Conservation (phyloP, 2,888 invertebrate species). For the Helicoverpa assulta region DNA sequence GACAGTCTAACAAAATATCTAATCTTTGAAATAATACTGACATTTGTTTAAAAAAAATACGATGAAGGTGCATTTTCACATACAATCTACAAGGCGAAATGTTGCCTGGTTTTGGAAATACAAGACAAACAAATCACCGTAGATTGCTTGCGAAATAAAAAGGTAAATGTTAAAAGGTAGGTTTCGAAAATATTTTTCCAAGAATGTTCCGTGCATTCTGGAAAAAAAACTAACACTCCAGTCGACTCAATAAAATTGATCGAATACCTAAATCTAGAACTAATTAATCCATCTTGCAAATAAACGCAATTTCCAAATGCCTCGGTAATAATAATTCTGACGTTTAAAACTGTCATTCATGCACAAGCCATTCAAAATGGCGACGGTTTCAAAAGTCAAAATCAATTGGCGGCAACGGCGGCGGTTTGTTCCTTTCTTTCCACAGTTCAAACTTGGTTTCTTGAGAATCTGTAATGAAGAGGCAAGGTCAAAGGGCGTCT, state of each 20-base stretch:
- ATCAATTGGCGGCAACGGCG: slow-evolving; percentile 77
- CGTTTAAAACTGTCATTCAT: slow-evolving; percentile 15
- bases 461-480: slow-evolving; percentile 73
- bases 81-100: background rate
- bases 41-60: background rate
- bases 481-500: background rate
- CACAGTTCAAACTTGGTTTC: slow-evolving; percentile 73
- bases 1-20: background rate
- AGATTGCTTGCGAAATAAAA: slow-evolving; percentile 2
- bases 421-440: slow-evolving; percentile 71
- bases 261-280: background rate
- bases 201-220: background rate
- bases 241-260: background rate
- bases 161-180: background rate
- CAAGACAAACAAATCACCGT: background rate
- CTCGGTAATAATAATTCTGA: slow-evolving; percentile 13
- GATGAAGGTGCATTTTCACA: background rate
- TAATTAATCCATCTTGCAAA: background rate
- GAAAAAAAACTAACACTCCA: background rate
- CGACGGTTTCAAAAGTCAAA: slow-evolving; percentile 63
- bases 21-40: slow-evolving; percentile 6
- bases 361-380: slow-evolving; percentile 14
- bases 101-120: background rate
- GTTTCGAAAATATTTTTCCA: background rate
- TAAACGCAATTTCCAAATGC: background rate